These are phyloP conservation scores for Scaptomyza polygonia DNA, from an alignment of 2,888 invertebrate genomes.

Conservation along the genomic window DNA sequence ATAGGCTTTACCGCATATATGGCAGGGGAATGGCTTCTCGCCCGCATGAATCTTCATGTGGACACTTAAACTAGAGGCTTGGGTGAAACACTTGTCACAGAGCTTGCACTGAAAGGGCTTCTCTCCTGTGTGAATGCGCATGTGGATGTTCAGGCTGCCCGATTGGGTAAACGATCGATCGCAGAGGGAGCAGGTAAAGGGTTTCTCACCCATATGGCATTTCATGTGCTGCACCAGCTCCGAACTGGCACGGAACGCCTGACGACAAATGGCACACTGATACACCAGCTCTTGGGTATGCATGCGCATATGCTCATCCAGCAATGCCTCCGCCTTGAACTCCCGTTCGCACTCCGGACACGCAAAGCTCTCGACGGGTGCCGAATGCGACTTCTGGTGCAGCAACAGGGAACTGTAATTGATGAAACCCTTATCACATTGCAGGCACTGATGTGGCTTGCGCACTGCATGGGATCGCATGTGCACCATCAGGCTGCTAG, in stretches of 20 bases:
- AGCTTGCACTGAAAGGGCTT: slow-evolving; percentile 84
- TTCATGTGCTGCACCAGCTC: slow-evolving; percentile 85
- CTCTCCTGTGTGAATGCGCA: slow-evolving; percentile 84
- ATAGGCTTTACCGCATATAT: slow-evolving; percentile 82
- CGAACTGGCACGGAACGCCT: slow-evolving; percentile 83
- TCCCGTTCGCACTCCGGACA: slow-evolving; percentile 84
- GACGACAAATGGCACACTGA: slow-evolving; percentile 83
- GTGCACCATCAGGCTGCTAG: slow-evolving; percentile 84
- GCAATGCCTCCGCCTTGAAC: slow-evolving; percentile 83
- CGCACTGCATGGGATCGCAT: slow-evolving; percentile 83
- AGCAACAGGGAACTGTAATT: slow-evolving; percentile 82
- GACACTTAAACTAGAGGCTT: slow-evolving; percentile 84
- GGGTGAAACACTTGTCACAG: slow-evolving; percentile 84
- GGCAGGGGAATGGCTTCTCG: slow-evolving; percentile 82
- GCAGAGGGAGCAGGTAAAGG: slow-evolving; percentile 84
- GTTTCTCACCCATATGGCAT: slow-evolving; percentile 84
- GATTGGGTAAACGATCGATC: slow-evolving; percentile 84
- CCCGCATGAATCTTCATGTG: slow-evolving; percentile 84
- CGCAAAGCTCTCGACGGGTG: slow-evolving; percentile 78
- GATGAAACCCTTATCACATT: slow-evolving; percentile 84
- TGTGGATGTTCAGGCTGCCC: slow-evolving; percentile 84
- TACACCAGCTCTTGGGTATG: slow-evolving; percentile 83
- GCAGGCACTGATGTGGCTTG: slow-evolving; percentile 83
- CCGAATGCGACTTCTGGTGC: slow-evolving; percentile 82
- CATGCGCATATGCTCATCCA: slow-evolving; percentile 84